Percentiles rank a stretch among this genome's conserved stretches.
Evolutionary conservation across 1,140 invertebrate species (phyloP).

Genomic region (Drosophila fuyamai): DNA sequence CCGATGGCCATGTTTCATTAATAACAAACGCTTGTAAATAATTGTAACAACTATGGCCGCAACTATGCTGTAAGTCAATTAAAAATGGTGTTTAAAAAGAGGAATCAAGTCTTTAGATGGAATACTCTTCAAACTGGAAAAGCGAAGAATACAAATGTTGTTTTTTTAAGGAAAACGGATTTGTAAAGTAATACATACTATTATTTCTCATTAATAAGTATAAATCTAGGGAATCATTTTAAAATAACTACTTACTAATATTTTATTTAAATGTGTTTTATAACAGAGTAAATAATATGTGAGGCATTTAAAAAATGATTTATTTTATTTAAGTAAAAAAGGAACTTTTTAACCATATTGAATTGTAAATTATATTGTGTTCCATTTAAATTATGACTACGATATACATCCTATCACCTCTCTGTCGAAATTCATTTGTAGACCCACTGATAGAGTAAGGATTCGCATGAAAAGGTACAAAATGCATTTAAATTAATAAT

Average conservation of each 20-base stretch:
- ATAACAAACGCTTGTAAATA: conserved; percentile 21
- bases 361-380: background rate
- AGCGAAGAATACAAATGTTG: background rate
- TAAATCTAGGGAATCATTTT: too few species aligned
- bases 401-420: background rate
- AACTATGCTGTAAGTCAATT: conserved; percentile 43
- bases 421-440: background rate
- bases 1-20: conserved; percentile 24
- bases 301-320: too few species aligned
- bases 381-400: background rate
- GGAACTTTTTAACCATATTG: too few species aligned
- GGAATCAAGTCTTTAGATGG: background rate
- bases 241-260: too few species aligned
- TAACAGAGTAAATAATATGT: too few species aligned
- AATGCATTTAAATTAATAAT: conserved; percentile 76
- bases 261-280: too few species aligned
- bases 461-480: conserved; percentile 12
- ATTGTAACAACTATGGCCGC: conserved; percentile 13
- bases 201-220: too few species aligned
- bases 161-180: too few species aligned
- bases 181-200: too few species aligned
- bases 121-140: conserved; percentile 9
- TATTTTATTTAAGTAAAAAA: too few species aligned
- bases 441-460: conserved; percentile 1
- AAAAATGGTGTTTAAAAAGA: background rate